These are phyloP conservation scores for Danaus plexippus DNA, from an alignment of 1,140 invertebrate genomes.

Conservation along the genomic window DNA sequence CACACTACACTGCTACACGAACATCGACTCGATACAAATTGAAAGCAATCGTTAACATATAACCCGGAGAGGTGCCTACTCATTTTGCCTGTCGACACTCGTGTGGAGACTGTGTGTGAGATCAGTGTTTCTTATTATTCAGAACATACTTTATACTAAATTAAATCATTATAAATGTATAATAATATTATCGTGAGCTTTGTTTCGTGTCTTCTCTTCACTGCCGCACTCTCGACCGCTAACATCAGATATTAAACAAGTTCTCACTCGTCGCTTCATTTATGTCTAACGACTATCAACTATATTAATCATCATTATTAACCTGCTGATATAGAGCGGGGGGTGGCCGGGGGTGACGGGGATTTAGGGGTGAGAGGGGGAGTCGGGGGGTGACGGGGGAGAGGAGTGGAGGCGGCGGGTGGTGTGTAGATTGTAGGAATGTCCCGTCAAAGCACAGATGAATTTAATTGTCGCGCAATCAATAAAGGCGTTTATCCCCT, in stretches of 20 bases:
- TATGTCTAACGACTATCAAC: constrained; percentile 55
- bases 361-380: constrained; percentile 5
- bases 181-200: too few species aligned
- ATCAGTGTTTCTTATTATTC: too few species aligned
- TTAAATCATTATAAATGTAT: too few species aligned
- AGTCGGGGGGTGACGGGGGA: not conserved
- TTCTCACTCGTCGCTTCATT: constrained; percentile 39
- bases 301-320: constrained; percentile 64
- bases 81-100: too few species aligned
- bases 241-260: constrained; percentile 50
- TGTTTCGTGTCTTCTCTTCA: too few species aligned
- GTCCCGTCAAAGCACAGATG: constrained; percentile 44
- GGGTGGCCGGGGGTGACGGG: constrained; percentile 7
- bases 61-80: too few species aligned
- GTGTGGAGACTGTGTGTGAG: too few species aligned
- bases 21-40: too few species aligned
- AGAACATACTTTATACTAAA: too few species aligned
- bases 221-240: constrained; percentile 34
- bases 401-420: constrained; percentile 1
- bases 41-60: too few species aligned
- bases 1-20: too few species aligned
- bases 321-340: constrained; percentile 22
- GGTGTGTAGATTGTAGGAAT: constrained; percentile 28
- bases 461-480: constrained; percentile 46
- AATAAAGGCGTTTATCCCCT: constrained; percentile 33